Evolutionary conservation across 1,140 invertebrate genomes (phyloP), one percentile per base, ranked within the genome.

Genomic region (Pseudoatta argentina): DNA sequence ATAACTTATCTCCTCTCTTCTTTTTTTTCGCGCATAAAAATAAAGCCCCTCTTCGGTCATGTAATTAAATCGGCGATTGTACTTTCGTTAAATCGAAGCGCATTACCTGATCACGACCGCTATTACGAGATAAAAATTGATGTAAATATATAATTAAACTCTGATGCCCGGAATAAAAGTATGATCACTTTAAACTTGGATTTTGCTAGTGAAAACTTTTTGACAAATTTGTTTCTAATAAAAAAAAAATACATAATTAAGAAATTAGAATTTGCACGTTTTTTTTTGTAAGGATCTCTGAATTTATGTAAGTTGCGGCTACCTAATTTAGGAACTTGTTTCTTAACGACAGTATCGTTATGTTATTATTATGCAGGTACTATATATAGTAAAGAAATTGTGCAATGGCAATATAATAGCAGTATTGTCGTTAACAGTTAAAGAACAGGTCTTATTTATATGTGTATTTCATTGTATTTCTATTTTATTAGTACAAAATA

Each of bases 41-140:
- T 39, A 82, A 81, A 82, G 59, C 51, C 78, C 59, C 24, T 27
- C 34, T 30, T 18, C 24, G 6, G 3, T 73, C 79, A 14, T 79
- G 77, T 83, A 83, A 83, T 83, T 83, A 83, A 83, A 83, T 83
- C 39, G 79, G 3, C 34, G 30, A 82, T 82, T 82, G 71, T 39
- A 71, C 55, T 83, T 75, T 83, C 69, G 79, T 24, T 75, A 83
- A 83, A 83, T 83, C 27, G 24, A 72, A 34, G 24, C 69, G 55
- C 10, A 6, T 83, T 73, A 73, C 57, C 16, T 2, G 53, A 59
- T 44, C 34, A n/a, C 51, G 53, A 61, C 10, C 14, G 10, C 63
- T 21, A 30, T 73, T 73, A 59, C 67, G 55, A 73, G 71, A 83
- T 83, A 34, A 83, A 63, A 83, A 51, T 75, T 2, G 55, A 48